phyloP scores from a whole-genome alignment of 2,113 vertebrate species.

The Pelusios castaneus region DNA sequence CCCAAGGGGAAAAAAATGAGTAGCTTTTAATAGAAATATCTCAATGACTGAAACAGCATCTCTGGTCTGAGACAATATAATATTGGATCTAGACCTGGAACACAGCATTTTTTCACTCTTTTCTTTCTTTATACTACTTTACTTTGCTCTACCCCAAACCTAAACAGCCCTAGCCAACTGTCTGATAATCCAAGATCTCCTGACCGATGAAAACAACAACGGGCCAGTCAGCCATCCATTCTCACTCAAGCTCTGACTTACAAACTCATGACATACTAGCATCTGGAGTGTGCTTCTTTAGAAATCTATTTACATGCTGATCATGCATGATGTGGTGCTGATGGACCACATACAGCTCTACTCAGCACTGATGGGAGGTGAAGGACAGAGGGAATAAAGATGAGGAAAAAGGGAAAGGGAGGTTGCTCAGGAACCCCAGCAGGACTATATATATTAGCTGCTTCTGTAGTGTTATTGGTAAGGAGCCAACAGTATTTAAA shows the following conservation, averaged over 20 bases:
- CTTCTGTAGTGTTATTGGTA: background rate
- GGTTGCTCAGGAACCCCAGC: too few relatives aligned
- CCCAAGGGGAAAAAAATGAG: constrained; percentile 12
- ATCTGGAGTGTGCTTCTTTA: background rate
- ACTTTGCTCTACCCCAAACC: background rate
- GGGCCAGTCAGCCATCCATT: background rate
- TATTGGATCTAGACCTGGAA: background rate
- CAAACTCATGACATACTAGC: background rate
- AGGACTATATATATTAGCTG: background rate
- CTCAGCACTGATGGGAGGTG: background rate
- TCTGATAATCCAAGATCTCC: background rate
- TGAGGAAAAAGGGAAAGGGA: background rate
- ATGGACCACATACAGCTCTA: background rate
- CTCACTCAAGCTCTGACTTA: constrained; percentile 7
- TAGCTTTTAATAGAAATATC: background rate
- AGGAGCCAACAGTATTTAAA: background rate
- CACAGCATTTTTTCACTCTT: background rate
- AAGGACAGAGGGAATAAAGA: background rate
- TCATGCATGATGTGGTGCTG: background rate
- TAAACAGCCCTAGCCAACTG: background rate
- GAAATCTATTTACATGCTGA: background rate
- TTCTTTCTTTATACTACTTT: background rate
- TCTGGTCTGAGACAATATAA: background rate
- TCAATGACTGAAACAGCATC: constrained; percentile 16
- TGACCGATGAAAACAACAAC: background rate